Percentiles rank a stretch among this genome's conserved stretches.
These are phyloP conservation scores for Biston stratarius DNA, from an alignment of 2,888 invertebrate genomes.

Conservation along the genomic window DNA sequence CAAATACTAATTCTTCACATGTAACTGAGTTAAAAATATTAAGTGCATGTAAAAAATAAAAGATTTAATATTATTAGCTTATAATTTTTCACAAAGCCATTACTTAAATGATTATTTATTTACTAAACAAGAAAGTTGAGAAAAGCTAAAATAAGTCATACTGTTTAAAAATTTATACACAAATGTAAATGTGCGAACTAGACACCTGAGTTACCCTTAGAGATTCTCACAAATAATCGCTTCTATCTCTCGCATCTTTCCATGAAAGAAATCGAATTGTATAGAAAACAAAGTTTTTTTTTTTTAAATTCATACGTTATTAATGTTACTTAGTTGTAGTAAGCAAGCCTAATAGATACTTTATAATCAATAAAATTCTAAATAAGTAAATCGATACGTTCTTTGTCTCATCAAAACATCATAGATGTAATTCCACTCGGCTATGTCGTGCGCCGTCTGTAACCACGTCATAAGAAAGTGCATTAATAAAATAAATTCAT, in stretches of 20 bases:
- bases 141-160: too few species aligned
- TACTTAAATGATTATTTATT: too few species aligned
- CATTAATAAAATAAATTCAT: constrained; percentile 83
- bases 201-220: too few species aligned
- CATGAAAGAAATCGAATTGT: constrained; percentile 48
- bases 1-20: too few species aligned
- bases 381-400: constrained; percentile 33
- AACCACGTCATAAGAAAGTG: constrained; percentile 81
- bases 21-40: too few species aligned
- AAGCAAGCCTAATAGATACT: not conserved
- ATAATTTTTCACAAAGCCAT: too few species aligned
- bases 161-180: too few species aligned
- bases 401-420: constrained; percentile 60
- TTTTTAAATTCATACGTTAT: constrained; percentile 31
- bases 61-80: too few species aligned
- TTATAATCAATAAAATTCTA: constrained; percentile 1
- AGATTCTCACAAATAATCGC: not conserved
- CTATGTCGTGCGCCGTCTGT: constrained; percentile 53
- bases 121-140: too few species aligned
- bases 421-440: constrained; percentile 44
- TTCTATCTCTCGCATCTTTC: constrained; percentile 54
- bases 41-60: too few species aligned
- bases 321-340: constrained; percentile 5
- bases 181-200: too few species aligned
- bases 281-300: constrained; percentile 20